Conservation (phyloP, 2,113 vertebrate genomes). For the Athene cunicularia region DNA sequence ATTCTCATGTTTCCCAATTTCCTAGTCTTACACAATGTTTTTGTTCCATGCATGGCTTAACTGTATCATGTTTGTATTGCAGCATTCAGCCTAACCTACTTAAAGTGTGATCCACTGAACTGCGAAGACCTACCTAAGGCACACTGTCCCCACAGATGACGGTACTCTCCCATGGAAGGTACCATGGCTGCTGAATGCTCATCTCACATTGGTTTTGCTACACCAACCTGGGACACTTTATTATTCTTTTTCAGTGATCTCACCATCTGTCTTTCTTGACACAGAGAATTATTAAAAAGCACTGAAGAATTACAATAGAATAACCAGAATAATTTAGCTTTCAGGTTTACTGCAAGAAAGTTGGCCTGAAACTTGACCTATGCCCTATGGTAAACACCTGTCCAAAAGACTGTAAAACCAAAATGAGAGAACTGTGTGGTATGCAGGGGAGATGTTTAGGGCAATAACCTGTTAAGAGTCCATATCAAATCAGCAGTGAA, state of each 20-base stretch:
- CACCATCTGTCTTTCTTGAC: neutral
- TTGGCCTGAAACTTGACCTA: neutral
- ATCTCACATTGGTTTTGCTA: neutral
- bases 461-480: neutral
- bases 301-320: neutral
- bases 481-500: neutral
- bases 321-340: neutral
- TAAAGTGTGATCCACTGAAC: neutral
- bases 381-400: neutral
- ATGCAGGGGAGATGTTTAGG: neutral
- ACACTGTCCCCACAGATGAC: neutral
- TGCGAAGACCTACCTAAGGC: neutral
- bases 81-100: neutral
- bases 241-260: neutral
- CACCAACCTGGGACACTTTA: neutral
- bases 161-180: neutral
- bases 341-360: neutral
- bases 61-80: neutral
- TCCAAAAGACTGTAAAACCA: neutral
- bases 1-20: neutral
- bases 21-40: neutral
- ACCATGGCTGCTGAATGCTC: neutral
- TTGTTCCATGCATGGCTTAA: neutral
- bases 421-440: neutral
- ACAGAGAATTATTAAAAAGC: neutral